Evolutionary conservation across 2,113 vertebrate genomes (phyloP).

Genomic region (Perccottus glenii): DNA sequence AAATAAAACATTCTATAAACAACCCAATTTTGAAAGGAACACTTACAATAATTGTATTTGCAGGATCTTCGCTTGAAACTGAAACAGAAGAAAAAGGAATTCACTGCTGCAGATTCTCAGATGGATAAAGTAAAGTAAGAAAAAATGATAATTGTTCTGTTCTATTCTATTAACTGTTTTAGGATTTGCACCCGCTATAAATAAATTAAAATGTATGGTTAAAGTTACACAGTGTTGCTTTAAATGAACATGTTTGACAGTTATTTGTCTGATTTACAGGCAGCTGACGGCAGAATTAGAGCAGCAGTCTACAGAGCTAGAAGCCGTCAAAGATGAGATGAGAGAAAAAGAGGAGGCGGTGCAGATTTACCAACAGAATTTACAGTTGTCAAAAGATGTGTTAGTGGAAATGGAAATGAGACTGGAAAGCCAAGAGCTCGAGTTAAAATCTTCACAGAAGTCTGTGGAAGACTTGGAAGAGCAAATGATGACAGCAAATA

Average conservation of each 20-base stretch:
- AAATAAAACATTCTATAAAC: not conserved
- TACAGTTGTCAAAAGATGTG: constrained; percentile 49
- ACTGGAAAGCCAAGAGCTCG: constrained; percentile 49
- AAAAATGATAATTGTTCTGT: not conserved
- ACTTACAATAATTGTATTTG: constrained; percentile 14
- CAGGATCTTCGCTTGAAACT: constrained; percentile 73
- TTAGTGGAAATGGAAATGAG: constrained; percentile 56
- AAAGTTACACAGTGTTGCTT: too few species aligned
- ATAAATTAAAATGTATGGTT: too few species aligned
- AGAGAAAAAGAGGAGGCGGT: constrained; percentile 78
- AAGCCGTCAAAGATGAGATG: constrained; percentile 71
- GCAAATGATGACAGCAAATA: constrained; percentile 75
- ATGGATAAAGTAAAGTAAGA: constrained; percentile 83
- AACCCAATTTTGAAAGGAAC: not conserved
- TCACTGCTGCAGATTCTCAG: constrained; percentile 73
- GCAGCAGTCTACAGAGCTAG: constrained; percentile 73
- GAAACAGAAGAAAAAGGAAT: constrained; percentile 79
- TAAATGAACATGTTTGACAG: not conserved
- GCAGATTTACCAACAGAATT: constrained; percentile 38
- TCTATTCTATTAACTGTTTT: not conserved
- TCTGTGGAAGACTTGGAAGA: constrained; percentile 69
- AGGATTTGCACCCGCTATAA: too few species aligned
- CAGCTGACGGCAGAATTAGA: constrained; percentile 76
- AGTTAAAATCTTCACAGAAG: constrained; percentile 47
- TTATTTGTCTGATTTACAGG: constrained; percentile 69